Conservation (phyloP, 2,113 vertebrate species). For the Choloepus hoffmanni region DNA sequence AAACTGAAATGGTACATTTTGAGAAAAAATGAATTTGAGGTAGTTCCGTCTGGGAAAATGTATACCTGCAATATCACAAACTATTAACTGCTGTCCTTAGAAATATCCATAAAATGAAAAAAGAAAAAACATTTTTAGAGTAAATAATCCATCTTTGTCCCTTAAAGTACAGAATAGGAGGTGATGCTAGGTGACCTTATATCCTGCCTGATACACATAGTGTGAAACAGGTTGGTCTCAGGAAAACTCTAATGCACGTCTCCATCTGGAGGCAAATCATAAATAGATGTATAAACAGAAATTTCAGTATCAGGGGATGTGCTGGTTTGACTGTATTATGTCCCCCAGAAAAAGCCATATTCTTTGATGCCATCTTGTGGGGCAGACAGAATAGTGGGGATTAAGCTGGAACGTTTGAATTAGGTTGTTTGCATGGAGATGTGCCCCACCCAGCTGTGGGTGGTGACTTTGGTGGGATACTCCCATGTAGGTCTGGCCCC, state of each 20-base stretch:
- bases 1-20: too few species aligned
- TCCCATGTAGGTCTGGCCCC: too few species aligned
- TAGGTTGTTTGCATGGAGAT: too few species aligned
- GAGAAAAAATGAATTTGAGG: not conserved
- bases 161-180: not conserved
- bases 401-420: too few species aligned
- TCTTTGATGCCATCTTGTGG: too few species aligned
- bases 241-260: not conserved
- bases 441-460: too few species aligned
- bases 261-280: not conserved
- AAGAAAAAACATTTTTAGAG: not conserved
- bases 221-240: not conserved
- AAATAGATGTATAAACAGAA: constrained; percentile 17
- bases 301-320: not conserved
- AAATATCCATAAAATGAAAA: not conserved
- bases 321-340: too few species aligned
- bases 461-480: too few species aligned
- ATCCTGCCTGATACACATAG: not conserved
- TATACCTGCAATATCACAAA: not conserved
- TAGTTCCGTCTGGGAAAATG: not conserved
- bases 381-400: too few species aligned
- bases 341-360: too few species aligned
- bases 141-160: not conserved
- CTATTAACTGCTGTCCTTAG: not conserved
- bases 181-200: not conserved